Evolutionary conservation across 2,888 invertebrate genomes (phyloP).

Genomic region (Stictocephala bisonia): DNA sequence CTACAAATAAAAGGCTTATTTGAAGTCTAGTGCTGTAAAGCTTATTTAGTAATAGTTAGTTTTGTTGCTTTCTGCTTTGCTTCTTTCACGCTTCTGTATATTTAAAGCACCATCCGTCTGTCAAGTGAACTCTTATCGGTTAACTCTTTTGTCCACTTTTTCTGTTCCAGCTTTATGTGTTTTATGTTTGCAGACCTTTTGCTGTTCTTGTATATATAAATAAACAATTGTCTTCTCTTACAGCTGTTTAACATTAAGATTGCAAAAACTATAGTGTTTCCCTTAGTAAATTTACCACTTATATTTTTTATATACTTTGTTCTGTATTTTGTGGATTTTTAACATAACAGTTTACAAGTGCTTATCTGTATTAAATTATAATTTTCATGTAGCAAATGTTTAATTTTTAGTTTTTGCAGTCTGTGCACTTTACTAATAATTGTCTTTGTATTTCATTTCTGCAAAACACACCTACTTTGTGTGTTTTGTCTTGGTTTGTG

Average conservation of each 20-base stretch:
- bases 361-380: not conserved
- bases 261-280: slow-evolving; percentile 24
- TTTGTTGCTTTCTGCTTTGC: slow-evolving; percentile 12
- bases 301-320: not conserved
- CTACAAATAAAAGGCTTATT: no score
- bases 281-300: not conserved
- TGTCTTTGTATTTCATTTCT: slow-evolving; percentile 3
- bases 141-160: slow-evolving; percentile 11
- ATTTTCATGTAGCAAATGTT: not conserved
- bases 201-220: slow-evolving; percentile 34
- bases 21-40: no score
- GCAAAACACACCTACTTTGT: slow-evolving; percentile 40
- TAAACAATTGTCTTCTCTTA: slow-evolving; percentile 26
- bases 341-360: not conserved
- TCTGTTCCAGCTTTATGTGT: slow-evolving; percentile 34
- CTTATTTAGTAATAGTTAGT: no score
- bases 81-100: slow-evolving; percentile 31
- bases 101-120: slow-evolving; percentile 17
- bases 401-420: slow-evolving; percentile 28
- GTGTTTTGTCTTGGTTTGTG: slow-evolving; percentile 40
- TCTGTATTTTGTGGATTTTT: not conserved
- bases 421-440: slow-evolving; percentile 7
- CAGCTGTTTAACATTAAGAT: slow-evolving; percentile 10
- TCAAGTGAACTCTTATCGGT: slow-evolving; percentile 10
- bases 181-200: slow-evolving; percentile 30